These are phyloP conservation scores for Rhinoptilus africanus DNA, from an alignment of 2,113 vertebrate genomes.

Conservation along the genomic window DNA sequence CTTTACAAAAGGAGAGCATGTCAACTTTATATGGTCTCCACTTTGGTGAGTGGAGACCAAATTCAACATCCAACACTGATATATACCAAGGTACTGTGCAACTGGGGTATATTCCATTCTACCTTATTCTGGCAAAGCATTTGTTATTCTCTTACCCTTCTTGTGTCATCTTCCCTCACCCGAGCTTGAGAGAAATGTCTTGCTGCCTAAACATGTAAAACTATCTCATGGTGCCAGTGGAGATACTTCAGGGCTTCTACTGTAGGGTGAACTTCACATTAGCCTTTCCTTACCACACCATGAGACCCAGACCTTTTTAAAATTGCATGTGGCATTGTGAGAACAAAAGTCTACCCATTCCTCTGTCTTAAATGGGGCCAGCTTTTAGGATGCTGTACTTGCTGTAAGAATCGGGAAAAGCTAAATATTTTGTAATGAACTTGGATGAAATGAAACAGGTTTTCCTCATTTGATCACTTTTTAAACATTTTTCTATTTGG, in stretches of 20 bases:
- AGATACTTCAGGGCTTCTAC: neutral
- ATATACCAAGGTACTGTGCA: neutral
- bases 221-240: rapidly evolving
- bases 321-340: neutral
- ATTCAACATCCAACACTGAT: neutral
- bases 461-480: neutral
- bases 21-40: neutral
- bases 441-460: neutral
- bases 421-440: neutral
- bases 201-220: neutral
- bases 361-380: neutral
- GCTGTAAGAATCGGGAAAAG: neutral
- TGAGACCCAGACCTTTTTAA: neutral
- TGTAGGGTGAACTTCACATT: neutral
- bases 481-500: neutral
- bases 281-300: too few relatives aligned
- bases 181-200: neutral
- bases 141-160: neutral
- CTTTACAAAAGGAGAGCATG: neutral
- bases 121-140: neutral
- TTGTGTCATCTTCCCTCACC: neutral
- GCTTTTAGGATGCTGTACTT: neutral
- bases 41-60: neutral
- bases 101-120: neutral
- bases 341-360: neutral